Percentiles rank a stretch among this genome's conserved stretches.
Evolutionary conservation across 2,113 vertebrate genomes (phyloP).

Genomic region (Symphodus melops): DNA sequence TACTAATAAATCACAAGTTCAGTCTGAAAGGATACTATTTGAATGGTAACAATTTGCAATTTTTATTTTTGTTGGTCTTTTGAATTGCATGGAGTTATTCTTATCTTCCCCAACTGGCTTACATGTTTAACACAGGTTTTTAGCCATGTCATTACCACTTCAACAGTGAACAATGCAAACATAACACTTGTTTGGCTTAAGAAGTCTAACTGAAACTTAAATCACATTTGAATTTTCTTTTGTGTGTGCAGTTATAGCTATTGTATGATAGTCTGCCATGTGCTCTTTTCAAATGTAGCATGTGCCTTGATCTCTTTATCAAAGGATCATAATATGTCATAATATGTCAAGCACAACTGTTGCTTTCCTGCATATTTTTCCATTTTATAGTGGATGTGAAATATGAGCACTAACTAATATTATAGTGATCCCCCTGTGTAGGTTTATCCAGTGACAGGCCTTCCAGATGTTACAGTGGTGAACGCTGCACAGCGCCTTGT

Average conservation of each 20-base stretch:
- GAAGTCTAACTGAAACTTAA: no score
- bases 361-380: no score
- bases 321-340: neutral
- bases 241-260: neutral
- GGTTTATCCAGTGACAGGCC: slow-evolving; percentile 82
- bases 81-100: no score
- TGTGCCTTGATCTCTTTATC: neutral
- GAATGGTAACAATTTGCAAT: no score
- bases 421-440: slow-evolving; percentile 41
- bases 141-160: neutral
- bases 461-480: slow-evolving; percentile 76
- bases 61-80: no score
- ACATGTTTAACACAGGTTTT: neutral
- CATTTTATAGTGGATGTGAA: no score
- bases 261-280: neutral
- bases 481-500: slow-evolving; percentile 79
- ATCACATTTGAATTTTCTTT: neutral
- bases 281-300: no score
- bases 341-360: neutral
- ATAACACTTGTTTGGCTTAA: neutral
- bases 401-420: neutral
- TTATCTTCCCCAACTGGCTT: neutral
- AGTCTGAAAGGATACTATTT: neutral
- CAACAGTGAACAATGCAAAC: neutral
- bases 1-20: neutral